A percentile compares a stretch with the other conserved stretches of the same genome.
Evolutionary conservation across 2,888 invertebrate species (phyloP).

Genomic region (Eristalinus aeneus): DNA sequence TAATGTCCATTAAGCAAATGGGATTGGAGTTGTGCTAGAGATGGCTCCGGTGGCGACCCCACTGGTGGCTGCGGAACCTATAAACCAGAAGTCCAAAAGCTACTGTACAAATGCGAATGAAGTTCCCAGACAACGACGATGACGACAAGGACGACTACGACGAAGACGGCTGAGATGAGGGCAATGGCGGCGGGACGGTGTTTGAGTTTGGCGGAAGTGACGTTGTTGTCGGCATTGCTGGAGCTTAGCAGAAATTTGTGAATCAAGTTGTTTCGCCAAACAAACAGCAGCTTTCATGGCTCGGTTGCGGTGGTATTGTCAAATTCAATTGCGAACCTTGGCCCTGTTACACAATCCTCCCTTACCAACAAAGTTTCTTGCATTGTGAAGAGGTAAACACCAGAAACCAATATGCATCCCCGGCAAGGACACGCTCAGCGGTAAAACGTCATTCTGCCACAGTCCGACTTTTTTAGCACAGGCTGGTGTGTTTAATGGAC

Average conservation of each 20-base stretch:
- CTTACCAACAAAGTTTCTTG: constrained; percentile 10
- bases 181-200: not conserved
- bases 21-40: constrained; percentile 73
- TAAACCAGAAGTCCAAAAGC: constrained; percentile 56
- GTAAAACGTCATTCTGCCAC: not conserved
- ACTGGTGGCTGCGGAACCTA: constrained; percentile 5
- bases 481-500: constrained; percentile 6
- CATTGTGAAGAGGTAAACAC: constrained; percentile 42
- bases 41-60: not conserved
- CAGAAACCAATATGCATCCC: constrained; percentile 53
- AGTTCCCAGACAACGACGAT: constrained; percentile 33
- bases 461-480: constrained; percentile 41
- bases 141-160: not conserved
- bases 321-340: constrained; percentile 37
- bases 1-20: constrained; percentile 81
- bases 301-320: constrained; percentile 18
- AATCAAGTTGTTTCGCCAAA: constrained; percentile 22
- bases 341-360: constrained; percentile 40
- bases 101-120: constrained; percentile 55
- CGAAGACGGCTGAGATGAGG: not conserved
- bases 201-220: not conserved
- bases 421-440: not conserved
- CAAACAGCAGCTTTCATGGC: constrained; percentile 6
- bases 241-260: constrained; percentile 8
- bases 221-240: not conserved